phyloP scores from a whole-genome alignment of 2,888 invertebrate species.

The Cybosia mesomella region DNA sequence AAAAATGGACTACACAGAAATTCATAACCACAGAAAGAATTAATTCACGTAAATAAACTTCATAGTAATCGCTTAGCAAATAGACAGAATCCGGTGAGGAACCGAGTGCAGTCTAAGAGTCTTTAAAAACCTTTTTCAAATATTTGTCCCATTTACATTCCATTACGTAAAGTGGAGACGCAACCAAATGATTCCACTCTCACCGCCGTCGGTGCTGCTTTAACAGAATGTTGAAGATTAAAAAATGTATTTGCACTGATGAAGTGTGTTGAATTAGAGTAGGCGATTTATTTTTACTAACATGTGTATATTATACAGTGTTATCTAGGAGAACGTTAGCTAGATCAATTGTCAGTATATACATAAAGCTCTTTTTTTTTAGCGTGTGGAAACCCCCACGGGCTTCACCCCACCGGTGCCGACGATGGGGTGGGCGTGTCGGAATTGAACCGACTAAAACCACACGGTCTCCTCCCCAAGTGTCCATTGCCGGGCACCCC shows the following conservation, averaged over 20 bases:
- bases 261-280: constrained; percentile 6
- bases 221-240: constrained; percentile 21
- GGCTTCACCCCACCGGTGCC: too few species aligned
- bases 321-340: background rate
- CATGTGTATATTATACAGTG: background rate
- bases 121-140: constrained; percentile 37
- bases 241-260: constrained; percentile 10
- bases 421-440: too few species aligned
- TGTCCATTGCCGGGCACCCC: too few species aligned
- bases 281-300: background rate
- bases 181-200: constrained; percentile 38
- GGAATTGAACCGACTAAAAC: too few species aligned
- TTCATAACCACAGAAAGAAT: background rate
- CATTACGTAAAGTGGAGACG: constrained; percentile 38
- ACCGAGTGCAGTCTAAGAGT: constrained; percentile 29
- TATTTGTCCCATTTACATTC: constrained; percentile 52
- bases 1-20: background rate
- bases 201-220: constrained; percentile 17
- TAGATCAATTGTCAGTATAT: too few species aligned
- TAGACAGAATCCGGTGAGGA: constrained; percentile 17
- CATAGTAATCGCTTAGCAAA: constrained; percentile 29
- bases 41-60: constrained; percentile 7
- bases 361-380: background rate
- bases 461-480: too few species aligned
- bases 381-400: too few species aligned